phyloP scores from a whole-genome alignment of 2,113 vertebrate genomes.

The Chamaetylas fuelleborni region DNA sequence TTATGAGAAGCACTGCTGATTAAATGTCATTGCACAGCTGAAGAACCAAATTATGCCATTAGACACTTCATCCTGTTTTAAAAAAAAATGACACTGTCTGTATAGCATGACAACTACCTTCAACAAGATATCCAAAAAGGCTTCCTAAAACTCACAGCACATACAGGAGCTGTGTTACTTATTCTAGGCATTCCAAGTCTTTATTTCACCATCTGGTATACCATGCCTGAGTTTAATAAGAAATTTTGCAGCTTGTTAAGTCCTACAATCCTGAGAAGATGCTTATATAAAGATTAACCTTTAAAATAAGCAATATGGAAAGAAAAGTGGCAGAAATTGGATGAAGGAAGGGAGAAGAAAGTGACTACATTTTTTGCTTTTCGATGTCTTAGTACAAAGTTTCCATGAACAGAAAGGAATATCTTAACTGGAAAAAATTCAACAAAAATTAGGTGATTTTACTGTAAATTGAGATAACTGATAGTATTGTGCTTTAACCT shows the following conservation, averaged over 20 bases:
- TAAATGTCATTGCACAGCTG: conserved; percentile 48
- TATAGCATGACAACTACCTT: conserved; percentile 22
- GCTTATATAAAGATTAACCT: conserved; percentile 42
- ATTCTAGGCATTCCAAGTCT: conserved; percentile 25
- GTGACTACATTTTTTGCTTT: not conserved
- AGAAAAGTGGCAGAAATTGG: not conserved
- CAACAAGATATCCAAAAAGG: not conserved
- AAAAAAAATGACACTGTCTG: not conserved
- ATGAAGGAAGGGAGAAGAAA: not conserved
- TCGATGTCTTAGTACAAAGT: not conserved
- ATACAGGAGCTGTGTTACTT: conserved; percentile 8
- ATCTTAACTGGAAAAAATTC: not conserved
- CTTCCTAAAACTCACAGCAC: not conserved
- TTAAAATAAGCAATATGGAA: conserved; percentile 20
- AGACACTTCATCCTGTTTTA: not conserved
- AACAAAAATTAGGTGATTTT: not conserved
- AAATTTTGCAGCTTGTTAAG: conserved; percentile 15
- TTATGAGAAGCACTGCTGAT: conserved; percentile 27
- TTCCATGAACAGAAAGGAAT: not conserved
- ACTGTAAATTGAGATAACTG: not conserved
- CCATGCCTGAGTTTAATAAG: conserved; percentile 4
- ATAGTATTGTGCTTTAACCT: not conserved
- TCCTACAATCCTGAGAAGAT: not conserved
- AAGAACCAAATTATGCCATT: conserved; percentile 38
- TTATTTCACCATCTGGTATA: conserved; percentile 46